A percentile compares a stretch with the other conserved stretches of the same genome.
phyloP scores from a whole-genome alignment of 1,140 invertebrate genomes.

The Thaumatotibia leucotreta region DNA sequence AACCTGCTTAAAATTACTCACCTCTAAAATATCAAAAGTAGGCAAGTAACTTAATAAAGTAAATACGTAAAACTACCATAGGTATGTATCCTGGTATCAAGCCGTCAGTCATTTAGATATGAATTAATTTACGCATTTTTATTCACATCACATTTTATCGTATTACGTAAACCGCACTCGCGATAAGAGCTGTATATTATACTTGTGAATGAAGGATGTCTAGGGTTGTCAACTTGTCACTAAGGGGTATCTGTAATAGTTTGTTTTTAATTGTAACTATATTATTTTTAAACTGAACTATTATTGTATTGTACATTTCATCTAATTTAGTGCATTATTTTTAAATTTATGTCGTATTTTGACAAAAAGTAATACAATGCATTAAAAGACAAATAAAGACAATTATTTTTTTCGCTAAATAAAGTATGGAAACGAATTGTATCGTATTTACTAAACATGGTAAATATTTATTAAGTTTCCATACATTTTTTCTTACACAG shows the following conservation, averaged over 20 bases:
- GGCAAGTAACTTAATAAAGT: background rate
- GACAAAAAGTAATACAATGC: too few relatives aligned
- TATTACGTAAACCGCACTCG: background rate
- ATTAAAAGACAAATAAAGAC: too few relatives aligned
- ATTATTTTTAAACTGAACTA: too few relatives aligned
- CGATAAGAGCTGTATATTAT: background rate
- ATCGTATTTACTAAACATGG: too few relatives aligned
- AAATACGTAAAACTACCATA: background rate
- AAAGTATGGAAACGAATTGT: too few relatives aligned
- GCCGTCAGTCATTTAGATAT: background rate
- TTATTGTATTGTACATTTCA: too few relatives aligned
- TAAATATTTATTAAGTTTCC: too few relatives aligned
- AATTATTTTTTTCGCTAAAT: too few relatives aligned
- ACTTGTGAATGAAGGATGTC: constrained; percentile 2
- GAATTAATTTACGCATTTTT: background rate
- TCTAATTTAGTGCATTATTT: background rate
- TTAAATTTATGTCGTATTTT: too few relatives aligned
- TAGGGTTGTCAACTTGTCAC: background rate
- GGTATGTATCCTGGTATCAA: background rate
- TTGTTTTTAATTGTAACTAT: background rate
- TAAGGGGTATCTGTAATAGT: background rate
- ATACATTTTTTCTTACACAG: too few relatives aligned
- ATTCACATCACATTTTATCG: background rate
- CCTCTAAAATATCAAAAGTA: too few relatives aligned
- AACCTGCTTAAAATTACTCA: too few relatives aligned